A percentile compares a stretch with the other conserved stretches of the same genome.
phyloP scores from a whole-genome alignment of 2,888 invertebrate genomes.

The Halocaridina rubra region DNA sequence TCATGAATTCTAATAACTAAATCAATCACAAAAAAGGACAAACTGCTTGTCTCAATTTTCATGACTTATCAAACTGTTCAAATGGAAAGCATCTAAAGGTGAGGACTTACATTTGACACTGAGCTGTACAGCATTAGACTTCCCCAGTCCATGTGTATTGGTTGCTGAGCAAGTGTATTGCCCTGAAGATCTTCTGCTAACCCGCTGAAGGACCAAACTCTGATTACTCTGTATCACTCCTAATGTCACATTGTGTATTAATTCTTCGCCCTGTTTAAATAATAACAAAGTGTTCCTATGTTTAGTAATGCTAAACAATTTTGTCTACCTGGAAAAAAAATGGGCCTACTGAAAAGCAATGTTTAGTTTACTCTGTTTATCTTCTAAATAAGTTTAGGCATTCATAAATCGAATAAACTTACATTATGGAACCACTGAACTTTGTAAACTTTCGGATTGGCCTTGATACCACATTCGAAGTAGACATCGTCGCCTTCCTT shows the following conservation, averaged over 20 bases:
- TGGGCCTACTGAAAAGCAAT: too few species aligned
- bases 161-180: constrained; percentile 55
- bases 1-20: too few species aligned
- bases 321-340: too few species aligned
- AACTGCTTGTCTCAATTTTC: too few species aligned
- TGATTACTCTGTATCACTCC: constrained; percentile 57
- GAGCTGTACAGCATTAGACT: constrained; percentile 49
- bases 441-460: constrained; percentile 52
- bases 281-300: too few species aligned
- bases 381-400: too few species aligned
- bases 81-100: too few species aligned
- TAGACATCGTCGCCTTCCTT: constrained; percentile 63
- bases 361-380: too few species aligned
- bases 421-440: constrained; percentile 62
- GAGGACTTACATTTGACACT: constrained; percentile 54
- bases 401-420: neutral
- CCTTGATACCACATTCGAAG: constrained; percentile 62
- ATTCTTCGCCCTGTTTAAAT: constrained; percentile 37
- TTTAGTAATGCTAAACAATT: too few species aligned
- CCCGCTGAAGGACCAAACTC: constrained; percentile 55
- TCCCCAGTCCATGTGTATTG: constrained; percentile 42
- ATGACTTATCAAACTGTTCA: too few species aligned
- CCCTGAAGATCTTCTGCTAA: constrained; percentile 35
- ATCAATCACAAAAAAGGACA: too few species aligned
- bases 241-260: constrained; percentile 31